Conservation (phyloP, 2,888 invertebrate species). For the Archaeoteleia sp. region DNA sequence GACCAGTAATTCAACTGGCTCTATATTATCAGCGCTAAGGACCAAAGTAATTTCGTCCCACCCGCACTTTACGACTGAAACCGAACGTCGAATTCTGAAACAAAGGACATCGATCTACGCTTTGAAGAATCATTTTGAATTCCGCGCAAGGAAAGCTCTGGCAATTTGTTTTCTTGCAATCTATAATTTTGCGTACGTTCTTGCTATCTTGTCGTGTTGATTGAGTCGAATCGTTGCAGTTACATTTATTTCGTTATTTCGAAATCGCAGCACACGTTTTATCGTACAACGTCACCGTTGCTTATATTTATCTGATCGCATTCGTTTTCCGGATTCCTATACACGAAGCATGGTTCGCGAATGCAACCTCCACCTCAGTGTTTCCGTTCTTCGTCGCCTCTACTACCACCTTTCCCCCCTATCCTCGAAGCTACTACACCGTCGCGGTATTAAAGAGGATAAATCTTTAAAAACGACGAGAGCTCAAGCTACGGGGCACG, state of each 20-base stretch:
- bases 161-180: slow-evolving; percentile 30
- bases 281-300: slow-evolving; percentile 44
- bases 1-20: slow-evolving; percentile 55
- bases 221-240: slow-evolving; percentile 25
- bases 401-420: slow-evolving; percentile 6
- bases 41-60: slow-evolving; percentile 61
- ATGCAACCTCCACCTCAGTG: slow-evolving; percentile 29
- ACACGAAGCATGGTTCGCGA: slow-evolving; percentile 33
- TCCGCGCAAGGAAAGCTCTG: slow-evolving; percentile 26
- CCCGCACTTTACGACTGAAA: slow-evolving; percentile 41
- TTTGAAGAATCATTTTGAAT: slow-evolving; percentile 42
- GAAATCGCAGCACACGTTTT: slow-evolving; percentile 45
- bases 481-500: slow-evolving; percentile 50
- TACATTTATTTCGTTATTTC: slow-evolving; percentile 45
- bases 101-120: slow-evolving; percentile 45
- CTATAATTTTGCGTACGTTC: slow-evolving; percentile 27
- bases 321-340: slow-evolving; percentile 40
- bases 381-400: slow-evolving; percentile 36
- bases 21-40: slow-evolving; percentile 64
- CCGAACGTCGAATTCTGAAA: slow-evolving; percentile 50
- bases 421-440: slow-evolving; percentile 37
- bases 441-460: slow-evolving; percentile 61
- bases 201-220: slow-evolving; percentile 30
- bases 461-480: slow-evolving; percentile 71
- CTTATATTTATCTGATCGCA: slow-evolving; percentile 54